Evolutionary conservation across 2,113 vertebrate genomes (phyloP), one percentile per base, ranked within the genome.

Genomic region (Macroglossus sobrinus): DNA sequence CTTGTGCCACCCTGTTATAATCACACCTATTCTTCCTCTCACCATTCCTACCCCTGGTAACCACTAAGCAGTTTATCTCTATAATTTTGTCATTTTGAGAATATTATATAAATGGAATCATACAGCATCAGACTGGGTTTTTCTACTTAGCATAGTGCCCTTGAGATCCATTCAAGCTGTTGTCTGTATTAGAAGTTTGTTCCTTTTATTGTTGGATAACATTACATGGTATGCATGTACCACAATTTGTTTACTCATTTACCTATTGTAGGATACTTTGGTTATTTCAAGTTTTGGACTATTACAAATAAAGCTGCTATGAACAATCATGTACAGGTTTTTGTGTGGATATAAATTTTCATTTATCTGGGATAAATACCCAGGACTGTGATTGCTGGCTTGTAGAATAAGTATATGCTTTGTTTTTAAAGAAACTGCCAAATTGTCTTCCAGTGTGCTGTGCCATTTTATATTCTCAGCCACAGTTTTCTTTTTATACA

Each of bases 361-460:
- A 66, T 76, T 95, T 89, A 21, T 78, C 93, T 97, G 96, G 93
- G 96, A 97, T 85, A 63, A 68, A 94, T 95, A 93, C 93, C 89
- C 89, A 75, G 50, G 79, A 95, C 53, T 55, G 59, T 33, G 40
- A 81, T 89, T 50, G 72, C 72, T 89, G 72, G 89, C 24, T 88
- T 96, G 85, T 82, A 93, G 92, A 61, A 81, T 80, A 95, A 95
- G 18, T 94, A 43, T 82, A 45, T 63, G 95, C 80, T 92, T 94
- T 22, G 59, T 80, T 81, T 92, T 86, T 88, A 85, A 85, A 89
- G 91, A 89, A 94, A 78, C 74, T 87, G 93, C 96, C 94, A 96
- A 93, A 66, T 94, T 87, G 40, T 79, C 78, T 97, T 95, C 89
- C 91, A 89, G 86, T 88, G 80, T 35, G 15, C 91, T 94, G 66